phyloP scores from a whole-genome alignment of 1,140 invertebrate species.

The Aphelinus atriplicis region DNA sequence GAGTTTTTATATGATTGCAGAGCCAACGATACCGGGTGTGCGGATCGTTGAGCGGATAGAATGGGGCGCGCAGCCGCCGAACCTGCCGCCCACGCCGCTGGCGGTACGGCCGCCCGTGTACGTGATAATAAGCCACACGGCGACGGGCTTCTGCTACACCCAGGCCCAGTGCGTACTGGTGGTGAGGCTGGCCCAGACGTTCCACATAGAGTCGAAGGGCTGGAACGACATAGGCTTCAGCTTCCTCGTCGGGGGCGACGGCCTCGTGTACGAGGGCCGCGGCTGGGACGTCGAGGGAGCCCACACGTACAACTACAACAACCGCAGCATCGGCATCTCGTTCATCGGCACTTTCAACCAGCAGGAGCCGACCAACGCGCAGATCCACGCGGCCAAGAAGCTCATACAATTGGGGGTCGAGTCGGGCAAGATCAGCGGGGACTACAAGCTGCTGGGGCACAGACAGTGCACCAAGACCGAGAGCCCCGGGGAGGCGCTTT shows the following conservation, averaged over 20 bases:
- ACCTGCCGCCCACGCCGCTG: conserved; percentile 60
- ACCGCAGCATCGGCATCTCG: conserved; percentile 77
- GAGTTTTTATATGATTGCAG: conserved; percentile 9
- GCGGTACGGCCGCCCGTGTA: conserved; percentile 71
- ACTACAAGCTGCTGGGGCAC: conserved; percentile 77
- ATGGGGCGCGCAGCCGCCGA: conserved; percentile 73
- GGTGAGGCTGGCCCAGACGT: conserved; percentile 74
- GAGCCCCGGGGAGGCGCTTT: conserved; percentile 76
- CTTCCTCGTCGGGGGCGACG: conserved; percentile 75
- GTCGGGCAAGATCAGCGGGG: conserved; percentile 67
- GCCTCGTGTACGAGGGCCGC: conserved; percentile 78
- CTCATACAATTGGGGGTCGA: conserved; percentile 73
- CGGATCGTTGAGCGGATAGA: conserved; percentile 67
- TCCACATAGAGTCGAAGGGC: conserved; percentile 75
- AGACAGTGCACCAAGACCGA: conserved; percentile 74
- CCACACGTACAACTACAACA: conserved; percentile 79
- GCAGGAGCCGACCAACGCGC: conserved; percentile 47
- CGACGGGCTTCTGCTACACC: conserved; percentile 65
- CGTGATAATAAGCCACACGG: conserved; percentile 82
- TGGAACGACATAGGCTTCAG: conserved; percentile 66
- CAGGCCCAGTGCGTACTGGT: conserved; percentile 63
- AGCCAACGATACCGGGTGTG: conserved; percentile 19
- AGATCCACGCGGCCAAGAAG: conserved; percentile 70
- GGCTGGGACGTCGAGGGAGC: conserved; percentile 79
- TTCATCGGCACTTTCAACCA: conserved; percentile 66